Evolutionary conservation across 1,140 invertebrate species (phyloP).

Genomic region (Diprion similis): DNA sequence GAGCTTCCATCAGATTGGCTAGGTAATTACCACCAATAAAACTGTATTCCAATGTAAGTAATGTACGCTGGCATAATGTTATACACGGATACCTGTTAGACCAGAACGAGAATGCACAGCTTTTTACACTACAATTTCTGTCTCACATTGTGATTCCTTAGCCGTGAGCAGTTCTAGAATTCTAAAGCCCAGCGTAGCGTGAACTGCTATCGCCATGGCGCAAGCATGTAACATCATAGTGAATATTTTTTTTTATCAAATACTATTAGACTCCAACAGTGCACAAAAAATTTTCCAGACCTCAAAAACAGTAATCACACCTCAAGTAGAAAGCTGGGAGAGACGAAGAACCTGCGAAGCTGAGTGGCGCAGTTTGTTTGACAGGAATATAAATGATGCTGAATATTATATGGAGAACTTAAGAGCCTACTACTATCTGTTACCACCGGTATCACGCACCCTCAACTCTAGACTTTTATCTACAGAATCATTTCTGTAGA

Average conservation of each 20-base stretch:
- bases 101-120: not conserved
- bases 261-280: not conserved
- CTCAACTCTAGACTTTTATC: not conserved
- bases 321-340: not conserved
- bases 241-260: not conserved
- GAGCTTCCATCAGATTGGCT: slow-evolving; percentile 7
- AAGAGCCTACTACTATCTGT: not conserved
- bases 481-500: not conserved
- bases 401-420: slow-evolving; percentile 8
- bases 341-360: not conserved
- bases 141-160: too few relatives aligned
- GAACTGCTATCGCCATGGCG: too few relatives aligned
- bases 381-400: slow-evolving; percentile 14
- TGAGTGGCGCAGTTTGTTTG: not conserved
- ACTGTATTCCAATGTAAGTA: not conserved
- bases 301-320: slow-evolving; percentile 7
- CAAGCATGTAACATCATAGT: not conserved
- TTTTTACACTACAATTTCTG: too few relatives aligned
- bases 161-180: too few relatives aligned
- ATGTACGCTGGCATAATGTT: slow-evolving; percentile 17
- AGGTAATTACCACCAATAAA: slow-evolving; percentile 17
- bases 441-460: not conserved
- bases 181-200: too few relatives aligned
- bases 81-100: not conserved
- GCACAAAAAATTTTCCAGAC: not conserved